Evolutionary conservation across 2,888 invertebrate genomes (phyloP).

Genomic region (Drosophila flavopinicola): DNA sequence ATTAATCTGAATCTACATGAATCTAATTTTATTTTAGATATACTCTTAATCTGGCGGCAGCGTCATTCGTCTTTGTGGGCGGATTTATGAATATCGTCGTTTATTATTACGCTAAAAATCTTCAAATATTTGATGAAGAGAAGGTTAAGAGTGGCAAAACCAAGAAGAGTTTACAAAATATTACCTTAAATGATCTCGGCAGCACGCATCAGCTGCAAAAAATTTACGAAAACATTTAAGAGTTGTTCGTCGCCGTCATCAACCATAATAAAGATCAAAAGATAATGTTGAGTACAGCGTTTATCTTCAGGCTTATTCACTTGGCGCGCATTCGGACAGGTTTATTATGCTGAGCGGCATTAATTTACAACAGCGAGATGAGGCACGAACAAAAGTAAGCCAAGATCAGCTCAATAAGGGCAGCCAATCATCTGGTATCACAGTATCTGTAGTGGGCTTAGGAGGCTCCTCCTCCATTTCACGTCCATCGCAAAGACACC

Average conservation of each 20-base stretch:
- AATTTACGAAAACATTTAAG: conserved; percentile 8
- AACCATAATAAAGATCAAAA: conserved; percentile 20
- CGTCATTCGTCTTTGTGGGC: conserved; percentile 87
- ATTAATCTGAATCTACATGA: background rate
- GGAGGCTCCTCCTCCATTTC: conserved; percentile 29
- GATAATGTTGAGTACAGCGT: background rate
- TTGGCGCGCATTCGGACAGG: background rate
- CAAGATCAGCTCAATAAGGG: conserved; percentile 21
- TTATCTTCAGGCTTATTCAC: background rate
- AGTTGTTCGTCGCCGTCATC: background rate
- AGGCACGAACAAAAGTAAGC: background rate
- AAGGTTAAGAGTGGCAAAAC: conserved; percentile 2
- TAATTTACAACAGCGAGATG: background rate
- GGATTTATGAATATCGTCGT: conserved; percentile 87
- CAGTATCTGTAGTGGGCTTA: conserved; percentile 1
- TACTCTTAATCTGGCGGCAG: conserved; percentile 87
- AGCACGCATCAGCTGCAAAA: conserved; percentile 32
- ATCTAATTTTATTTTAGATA: conserved; percentile 75
- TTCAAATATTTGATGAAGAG: conserved; percentile 89
- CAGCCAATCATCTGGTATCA: conserved; percentile 32
- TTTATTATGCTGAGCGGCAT: background rate
- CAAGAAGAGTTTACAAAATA: conserved; percentile 18
- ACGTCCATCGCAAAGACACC: conserved; percentile 30
- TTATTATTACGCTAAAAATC: conserved; percentile 88
- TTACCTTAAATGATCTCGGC: conserved; percentile 23